Percentiles rank a stretch among this genome's conserved stretches.
Conservation (phyloP, 2,888 invertebrate species). For the Anoplius nigerrimus region DNA sequence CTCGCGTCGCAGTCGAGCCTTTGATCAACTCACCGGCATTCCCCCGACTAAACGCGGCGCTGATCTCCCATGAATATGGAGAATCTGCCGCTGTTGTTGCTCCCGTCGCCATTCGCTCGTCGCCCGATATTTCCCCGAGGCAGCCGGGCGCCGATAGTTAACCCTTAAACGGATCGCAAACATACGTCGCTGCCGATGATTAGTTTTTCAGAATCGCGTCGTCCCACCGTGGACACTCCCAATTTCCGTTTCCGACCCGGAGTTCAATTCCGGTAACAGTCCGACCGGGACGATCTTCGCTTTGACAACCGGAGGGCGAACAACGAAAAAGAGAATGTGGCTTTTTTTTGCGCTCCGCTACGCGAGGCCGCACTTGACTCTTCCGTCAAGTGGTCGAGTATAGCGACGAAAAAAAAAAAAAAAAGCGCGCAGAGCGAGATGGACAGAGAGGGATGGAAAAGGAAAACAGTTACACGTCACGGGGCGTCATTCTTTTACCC, state of each 20-base stretch:
- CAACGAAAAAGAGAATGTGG: slow-evolving; percentile 29
- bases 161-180: slow-evolving; percentile 51
- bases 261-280: no score
- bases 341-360: slow-evolving; percentile 15
- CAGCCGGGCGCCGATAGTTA: slow-evolving; percentile 66
- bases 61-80: slow-evolving; percentile 71
- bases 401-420: no score
- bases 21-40: slow-evolving; percentile 71
- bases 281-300: slow-evolving; percentile 25
- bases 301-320: slow-evolving; percentile 40
- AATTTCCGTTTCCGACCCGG: no score
- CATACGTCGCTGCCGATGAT: no score
- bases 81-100: slow-evolving; percentile 33
- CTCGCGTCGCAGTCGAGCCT: slow-evolving; percentile 61
- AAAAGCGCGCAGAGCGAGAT: no score
- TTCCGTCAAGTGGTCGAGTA: slow-evolving; percentile 24
- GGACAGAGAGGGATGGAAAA: slow-evolving; percentile 42
- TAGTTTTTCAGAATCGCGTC: no score
- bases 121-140: slow-evolving; percentile 44
- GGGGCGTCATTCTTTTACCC: slow-evolving; percentile 60
- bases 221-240: no score
- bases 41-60: slow-evolving; percentile 69
- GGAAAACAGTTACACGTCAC: slow-evolving; percentile 49
- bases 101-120: background rate
- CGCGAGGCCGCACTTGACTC: slow-evolving; percentile 21